Conservation (phyloP, 2,797 vertebrate genomes). For the Tarsius wallacei region DNA sequence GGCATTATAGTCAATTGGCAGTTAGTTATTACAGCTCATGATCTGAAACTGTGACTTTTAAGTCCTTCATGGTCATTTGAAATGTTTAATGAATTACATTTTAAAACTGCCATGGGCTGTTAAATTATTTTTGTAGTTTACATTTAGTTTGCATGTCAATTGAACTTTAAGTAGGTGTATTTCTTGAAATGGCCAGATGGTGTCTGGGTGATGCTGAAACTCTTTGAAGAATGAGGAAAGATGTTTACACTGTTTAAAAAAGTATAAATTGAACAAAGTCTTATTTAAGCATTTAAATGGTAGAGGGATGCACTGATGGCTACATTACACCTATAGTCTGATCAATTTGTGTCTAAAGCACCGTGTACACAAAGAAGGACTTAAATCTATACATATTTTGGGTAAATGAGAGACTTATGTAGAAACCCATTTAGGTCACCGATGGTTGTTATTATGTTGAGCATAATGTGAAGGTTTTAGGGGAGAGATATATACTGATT, state of each 20-base stretch:
- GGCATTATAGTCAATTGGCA: constrained; percentile 70
- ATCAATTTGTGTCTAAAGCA: constrained; percentile 54
- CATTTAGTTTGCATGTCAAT: constrained; percentile 90
- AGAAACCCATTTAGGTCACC: background rate
- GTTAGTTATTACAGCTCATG: constrained; percentile 79
- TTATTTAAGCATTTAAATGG: constrained; percentile 64
- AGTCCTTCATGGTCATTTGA: constrained; percentile 81
- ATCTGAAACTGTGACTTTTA: constrained; percentile 82
- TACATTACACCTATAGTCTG: constrained; percentile 27
- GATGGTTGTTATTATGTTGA: background rate
- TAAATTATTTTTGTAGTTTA: constrained; percentile 89
- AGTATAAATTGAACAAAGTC: constrained; percentile 82
- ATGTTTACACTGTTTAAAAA: constrained; percentile 86
- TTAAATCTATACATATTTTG: constrained; percentile 15
- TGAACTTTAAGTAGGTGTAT: constrained; percentile 87
- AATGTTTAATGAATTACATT: constrained; percentile 87
- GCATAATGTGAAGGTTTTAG: constrained; percentile 52
- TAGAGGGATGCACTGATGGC: constrained; percentile 55
- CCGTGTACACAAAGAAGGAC: background rate
- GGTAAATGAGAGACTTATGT: background rate
- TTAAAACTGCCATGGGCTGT: constrained; percentile 88
- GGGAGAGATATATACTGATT: constrained; percentile 28
- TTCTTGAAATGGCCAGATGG: constrained; percentile 89
- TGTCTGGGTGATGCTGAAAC: constrained; percentile 88
- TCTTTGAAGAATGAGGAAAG: constrained; percentile 83